Evolutionary conservation across 2,113 vertebrate genomes (phyloP), one percentile per base, ranked within the genome.

Genomic region (Asarcornis scutulata): DNA sequence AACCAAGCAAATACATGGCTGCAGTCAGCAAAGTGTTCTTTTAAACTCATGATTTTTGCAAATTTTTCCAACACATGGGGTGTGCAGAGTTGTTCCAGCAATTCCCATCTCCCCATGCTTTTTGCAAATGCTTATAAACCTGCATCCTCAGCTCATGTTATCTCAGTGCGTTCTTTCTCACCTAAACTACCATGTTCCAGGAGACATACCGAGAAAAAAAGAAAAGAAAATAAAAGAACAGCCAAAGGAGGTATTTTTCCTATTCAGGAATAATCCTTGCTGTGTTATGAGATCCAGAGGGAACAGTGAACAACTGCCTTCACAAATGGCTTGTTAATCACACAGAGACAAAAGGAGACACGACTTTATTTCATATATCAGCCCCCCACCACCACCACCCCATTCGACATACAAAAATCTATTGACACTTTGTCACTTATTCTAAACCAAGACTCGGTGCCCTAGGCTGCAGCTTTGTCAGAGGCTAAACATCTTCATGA

Each of bases 401-500:
- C 46, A 17, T 48, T 79, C 3, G 1, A 23, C 36, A 82, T 56
- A 53, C 4, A 67, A 78, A 64, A 78, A 27, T 4, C 32, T 25
- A 31, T 2, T 34, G 34, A 20, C 1, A 1, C 13, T 63, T 78
- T 68, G n/a, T 15, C 21, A 31, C 31, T 79, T 64, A 56, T 64
- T 48, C 14, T 67, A 32, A 3, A 7, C 11, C 26, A 36, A 87
- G 53, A 16, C 52, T 38, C 10, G 5, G 11, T 59, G 59, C 44
- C 29, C 9, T 27, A 9, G 50, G 32, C 46, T 72, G 42, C 58
- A 60, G 1, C 1, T 11, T 4, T 36, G 23, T 73, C 63, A 58
- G 58, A 0, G 0, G 31, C 60, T 20, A 4, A 52, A 17, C 5
- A 60, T 36, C 44, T 68, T 20, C 29, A 56, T 1, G 0, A 26